These are phyloP conservation scores for Stenotaenia linearis DNA, from an alignment of 2,888 invertebrate species.

Conservation along the genomic window DNA sequence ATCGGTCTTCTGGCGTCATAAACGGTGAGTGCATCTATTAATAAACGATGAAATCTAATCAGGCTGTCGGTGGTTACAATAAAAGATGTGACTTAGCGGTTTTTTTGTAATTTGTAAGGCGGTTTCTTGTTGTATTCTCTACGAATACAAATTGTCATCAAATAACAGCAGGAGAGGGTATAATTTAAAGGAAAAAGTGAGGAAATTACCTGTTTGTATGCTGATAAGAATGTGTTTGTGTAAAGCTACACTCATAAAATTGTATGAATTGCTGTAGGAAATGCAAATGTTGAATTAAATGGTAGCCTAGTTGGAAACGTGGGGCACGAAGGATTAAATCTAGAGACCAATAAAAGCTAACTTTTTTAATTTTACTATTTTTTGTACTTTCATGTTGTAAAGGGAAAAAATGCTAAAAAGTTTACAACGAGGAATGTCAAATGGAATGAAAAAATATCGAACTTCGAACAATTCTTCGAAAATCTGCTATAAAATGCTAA, in stretches of 20 bases:
- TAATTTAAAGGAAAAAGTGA: not conserved
- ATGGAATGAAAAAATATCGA: not conserved
- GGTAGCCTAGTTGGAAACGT: not conserved
- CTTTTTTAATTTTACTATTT: not conserved
- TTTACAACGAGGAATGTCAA: not conserved
- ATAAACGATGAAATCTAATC: not conserved
- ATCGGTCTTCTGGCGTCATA: not conserved
- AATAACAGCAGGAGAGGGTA: not conserved
- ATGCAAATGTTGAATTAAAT: not conserved
- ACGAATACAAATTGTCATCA: not conserved
- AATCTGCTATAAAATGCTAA: not conserved
- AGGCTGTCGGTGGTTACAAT: not conserved
- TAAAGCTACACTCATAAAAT: not conserved
- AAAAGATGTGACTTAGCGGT: not conserved
- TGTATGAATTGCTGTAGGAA: not conserved
- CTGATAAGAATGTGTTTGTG: conserved; percentile 1
- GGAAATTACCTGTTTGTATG: not conserved
- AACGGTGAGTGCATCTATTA: not conserved
- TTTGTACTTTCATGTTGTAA: not conserved
- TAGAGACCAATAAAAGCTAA: not conserved
- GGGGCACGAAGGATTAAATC: not conserved
- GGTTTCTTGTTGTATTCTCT: not conserved
- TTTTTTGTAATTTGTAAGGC: not conserved
- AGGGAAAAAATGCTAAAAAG: not conserved
- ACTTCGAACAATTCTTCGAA: not conserved